Conservation (phyloP, 2,888 invertebrate genomes). For the Iphiclides podalirius region DNA sequence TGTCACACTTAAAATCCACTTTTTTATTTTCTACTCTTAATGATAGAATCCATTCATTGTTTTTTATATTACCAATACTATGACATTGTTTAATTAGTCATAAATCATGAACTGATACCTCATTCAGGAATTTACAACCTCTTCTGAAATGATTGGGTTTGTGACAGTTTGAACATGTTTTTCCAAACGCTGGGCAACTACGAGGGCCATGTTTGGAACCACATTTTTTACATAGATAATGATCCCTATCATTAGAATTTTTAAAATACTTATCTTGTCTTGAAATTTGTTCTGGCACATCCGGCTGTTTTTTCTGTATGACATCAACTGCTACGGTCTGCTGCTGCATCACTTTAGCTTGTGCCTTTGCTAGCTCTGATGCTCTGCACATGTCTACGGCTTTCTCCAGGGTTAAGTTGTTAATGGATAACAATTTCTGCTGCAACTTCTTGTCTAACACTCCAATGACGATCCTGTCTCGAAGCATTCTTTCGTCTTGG, state of each 20-base stretch:
- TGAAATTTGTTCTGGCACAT: not conserved
- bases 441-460: not conserved
- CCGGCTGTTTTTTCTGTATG: not conserved
- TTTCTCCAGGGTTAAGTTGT: not conserved
- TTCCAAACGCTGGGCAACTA: constrained; percentile 13
- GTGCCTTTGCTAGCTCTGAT: constrained; percentile 7
- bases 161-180: constrained; percentile 7
- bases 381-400: constrained; percentile 11
- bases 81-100: constrained; percentile 14
- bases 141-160: constrained; percentile 10
- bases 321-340: not conserved
- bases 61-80: not conserved
- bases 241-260: not conserved
- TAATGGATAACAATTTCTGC: not conserved
- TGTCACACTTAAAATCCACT: constrained; percentile 2
- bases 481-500: not conserved
- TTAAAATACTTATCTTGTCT: constrained; percentile 13
- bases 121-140: constrained; percentile 6
- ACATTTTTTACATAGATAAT: constrained; percentile 13
- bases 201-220: constrained; percentile 9
- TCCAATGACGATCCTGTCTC: not conserved
- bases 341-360: constrained; percentile 4
- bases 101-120: constrained; percentile 12
- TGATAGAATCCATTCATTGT: not conserved
- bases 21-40: constrained; percentile 6